Evolutionary conservation across 1,140 invertebrate species (phyloP).

Genomic region (Drosophila nebulosa): DNA sequence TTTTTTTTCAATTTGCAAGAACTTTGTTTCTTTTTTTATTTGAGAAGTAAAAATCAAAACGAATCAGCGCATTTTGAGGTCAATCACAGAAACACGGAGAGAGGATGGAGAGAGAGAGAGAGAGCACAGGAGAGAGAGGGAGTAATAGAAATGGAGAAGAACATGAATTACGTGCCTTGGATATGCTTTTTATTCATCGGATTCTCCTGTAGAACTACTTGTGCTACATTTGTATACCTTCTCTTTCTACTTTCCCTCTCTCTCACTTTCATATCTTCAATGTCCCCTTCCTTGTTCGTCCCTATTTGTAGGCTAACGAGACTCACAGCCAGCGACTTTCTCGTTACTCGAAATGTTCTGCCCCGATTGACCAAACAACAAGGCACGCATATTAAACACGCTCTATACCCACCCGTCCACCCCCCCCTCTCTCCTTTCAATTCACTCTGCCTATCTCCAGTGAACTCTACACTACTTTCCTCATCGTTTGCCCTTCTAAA

Average conservation of each 20-base stretch:
- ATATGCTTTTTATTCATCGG: conserved; percentile 23
- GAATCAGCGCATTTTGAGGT: conserved; percentile 75
- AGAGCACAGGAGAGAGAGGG: conserved; percentile 14
- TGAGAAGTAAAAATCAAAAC: conserved; percentile 62
- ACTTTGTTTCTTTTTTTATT: conserved; percentile 57
- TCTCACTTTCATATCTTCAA: background rate
- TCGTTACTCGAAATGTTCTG: conserved; percentile 46
- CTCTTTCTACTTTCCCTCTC: conserved; percentile 27
- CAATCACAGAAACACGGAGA: conserved; percentile 47
- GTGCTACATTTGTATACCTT: conserved; percentile 31
- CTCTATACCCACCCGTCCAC: background rate
- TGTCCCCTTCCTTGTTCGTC: background rate
- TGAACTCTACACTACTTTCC: background rate
- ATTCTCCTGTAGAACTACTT: conserved; percentile 6
- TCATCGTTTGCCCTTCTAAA: conserved; percentile 38
- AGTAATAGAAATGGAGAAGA: conserved; percentile 14
- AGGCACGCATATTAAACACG: conserved; percentile 67
- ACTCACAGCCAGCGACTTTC: conserved; percentile 31
- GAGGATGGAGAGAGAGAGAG: conserved; percentile 14
- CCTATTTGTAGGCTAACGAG: conserved; percentile 49
- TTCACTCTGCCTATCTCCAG: too few relatives aligned
- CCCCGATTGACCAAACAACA: conserved; percentile 75
- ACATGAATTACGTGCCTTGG: conserved; percentile 60
- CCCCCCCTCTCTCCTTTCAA: background rate
- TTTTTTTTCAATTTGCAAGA: conserved; percentile 62